Evolutionary conservation across 92 coral and sea anemone genomes (phyloP).

Genomic region (Siderastrea radians): DNA sequence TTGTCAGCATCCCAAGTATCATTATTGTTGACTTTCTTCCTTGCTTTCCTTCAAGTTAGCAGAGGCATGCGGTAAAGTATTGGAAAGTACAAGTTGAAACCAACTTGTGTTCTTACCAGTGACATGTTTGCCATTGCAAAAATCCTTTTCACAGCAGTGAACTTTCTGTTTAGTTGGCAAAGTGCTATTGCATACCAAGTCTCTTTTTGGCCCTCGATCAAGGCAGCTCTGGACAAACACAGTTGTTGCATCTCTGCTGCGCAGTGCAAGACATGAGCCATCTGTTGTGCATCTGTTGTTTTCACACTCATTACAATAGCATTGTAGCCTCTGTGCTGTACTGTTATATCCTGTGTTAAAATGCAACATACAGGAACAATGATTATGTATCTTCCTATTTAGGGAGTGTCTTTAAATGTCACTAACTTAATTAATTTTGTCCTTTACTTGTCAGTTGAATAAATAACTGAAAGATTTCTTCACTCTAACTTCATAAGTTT

Average conservation of each 20-base stretch:
- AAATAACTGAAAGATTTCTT: no score
- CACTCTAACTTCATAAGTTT: no score
- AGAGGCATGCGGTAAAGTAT: no score
- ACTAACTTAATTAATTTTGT: no score
- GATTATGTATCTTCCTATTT: no score
- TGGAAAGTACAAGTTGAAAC: no score
- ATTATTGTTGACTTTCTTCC: no score
- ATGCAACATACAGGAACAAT: no score
- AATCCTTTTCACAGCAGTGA: conserved; percentile 52
- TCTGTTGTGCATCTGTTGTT: conserved; percentile 48
- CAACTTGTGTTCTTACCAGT: background rate
- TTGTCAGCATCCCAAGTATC: no score
- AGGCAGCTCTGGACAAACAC: conserved; percentile 35
- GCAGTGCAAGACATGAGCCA: conserved; percentile 57
- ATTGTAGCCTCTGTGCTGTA: background rate
- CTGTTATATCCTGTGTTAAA: background rate
- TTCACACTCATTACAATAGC: conserved; percentile 48
- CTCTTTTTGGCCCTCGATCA: conserved; percentile 30
- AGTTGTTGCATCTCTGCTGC: background rate
- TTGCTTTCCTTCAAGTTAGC: background rate
- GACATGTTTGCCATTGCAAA: conserved; percentile 38
- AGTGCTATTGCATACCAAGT: conserved; percentile 31
- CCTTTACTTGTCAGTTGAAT: no score
- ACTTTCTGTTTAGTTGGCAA: background rate
- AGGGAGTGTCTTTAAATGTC: no score